A percentile compares a stretch with the other conserved stretches of the same genome.
phyloP scores from a whole-genome alignment of 2,113 vertebrate genomes.

The Seriola quinqueradiata region DNA sequence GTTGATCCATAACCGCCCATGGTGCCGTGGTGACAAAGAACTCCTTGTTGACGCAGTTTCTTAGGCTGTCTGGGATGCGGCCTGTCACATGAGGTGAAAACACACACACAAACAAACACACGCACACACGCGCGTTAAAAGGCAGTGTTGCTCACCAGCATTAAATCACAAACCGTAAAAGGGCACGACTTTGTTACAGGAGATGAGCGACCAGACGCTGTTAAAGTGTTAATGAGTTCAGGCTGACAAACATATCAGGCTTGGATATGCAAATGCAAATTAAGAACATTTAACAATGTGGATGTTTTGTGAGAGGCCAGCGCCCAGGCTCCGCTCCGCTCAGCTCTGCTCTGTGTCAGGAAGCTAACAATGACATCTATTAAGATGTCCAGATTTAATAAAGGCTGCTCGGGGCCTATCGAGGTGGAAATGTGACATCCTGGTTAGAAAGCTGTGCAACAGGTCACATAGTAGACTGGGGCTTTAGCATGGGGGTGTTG shows the following conservation, averaged over 20 bases:
- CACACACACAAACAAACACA: too few relatives aligned
- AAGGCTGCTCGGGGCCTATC: constrained; percentile 48
- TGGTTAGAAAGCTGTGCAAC: constrained; percentile 39
- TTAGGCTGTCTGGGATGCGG: constrained; percentile 96
- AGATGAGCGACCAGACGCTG: constrained; percentile 13
- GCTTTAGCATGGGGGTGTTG: background rate
- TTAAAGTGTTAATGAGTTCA: constrained; percentile 44
- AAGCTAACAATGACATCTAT: constrained; percentile 71
- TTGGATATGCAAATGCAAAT: constrained; percentile 55
- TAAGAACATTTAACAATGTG: constrained; percentile 60
- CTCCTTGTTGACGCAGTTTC: constrained; percentile 99
- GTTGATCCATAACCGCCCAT: constrained; percentile 96
- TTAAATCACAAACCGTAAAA: constrained; percentile 8
- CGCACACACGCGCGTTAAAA: background rate
- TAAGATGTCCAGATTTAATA: constrained; percentile 72
- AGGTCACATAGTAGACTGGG: constrained; percentile 1
- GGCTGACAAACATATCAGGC: constrained; percentile 40
- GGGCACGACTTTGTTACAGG: background rate
- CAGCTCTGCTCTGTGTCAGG: constrained; percentile 17
- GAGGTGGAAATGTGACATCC: constrained; percentile 71
- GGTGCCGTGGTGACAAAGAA: constrained; percentile 95
- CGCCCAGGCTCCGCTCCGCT: constrained; percentile 7
- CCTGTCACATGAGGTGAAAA: constrained; percentile 79
- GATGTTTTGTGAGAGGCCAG: constrained; percentile 36
- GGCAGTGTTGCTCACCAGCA: background rate